These are phyloP conservation scores for Alentia gelatinosa DNA, from an alignment of 2,888 invertebrate genomes.

Conservation along the genomic window DNA sequence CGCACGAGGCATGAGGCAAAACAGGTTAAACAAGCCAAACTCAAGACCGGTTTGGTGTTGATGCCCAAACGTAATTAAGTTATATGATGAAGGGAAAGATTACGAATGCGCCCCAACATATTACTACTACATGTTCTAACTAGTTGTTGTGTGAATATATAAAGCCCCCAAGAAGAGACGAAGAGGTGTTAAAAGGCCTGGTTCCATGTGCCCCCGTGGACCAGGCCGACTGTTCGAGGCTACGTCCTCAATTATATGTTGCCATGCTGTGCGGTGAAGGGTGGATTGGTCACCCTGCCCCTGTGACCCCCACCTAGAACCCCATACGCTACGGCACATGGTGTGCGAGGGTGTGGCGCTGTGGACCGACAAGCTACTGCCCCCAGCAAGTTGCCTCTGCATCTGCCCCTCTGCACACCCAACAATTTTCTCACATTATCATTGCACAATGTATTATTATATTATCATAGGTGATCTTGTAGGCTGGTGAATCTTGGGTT, in stretches of 20 bases:
- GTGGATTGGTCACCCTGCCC: background rate
- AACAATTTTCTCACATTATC: conserved; percentile 36
- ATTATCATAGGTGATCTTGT: conserved; percentile 51
- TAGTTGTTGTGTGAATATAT: conserved; percentile 30
- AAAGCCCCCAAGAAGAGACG: conserved; percentile 16
- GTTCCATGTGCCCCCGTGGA: conserved; percentile 38
- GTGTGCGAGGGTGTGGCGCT: background rate
- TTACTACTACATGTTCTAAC: background rate
- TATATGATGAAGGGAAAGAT: background rate
- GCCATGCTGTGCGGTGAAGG: background rate
- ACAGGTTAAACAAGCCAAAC: background rate
- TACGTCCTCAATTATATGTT: background rate
- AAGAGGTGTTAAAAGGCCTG: background rate
- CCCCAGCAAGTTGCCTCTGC: background rate
- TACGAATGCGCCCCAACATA: conserved; percentile 35
- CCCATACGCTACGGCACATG: background rate
- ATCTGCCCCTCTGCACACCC: background rate
- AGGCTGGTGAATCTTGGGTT: conserved; percentile 46
- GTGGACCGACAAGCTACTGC: conserved; percentile 8
- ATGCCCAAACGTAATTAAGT: background rate
- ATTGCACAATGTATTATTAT: conserved; percentile 44
- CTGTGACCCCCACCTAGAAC: background rate
- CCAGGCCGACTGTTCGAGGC: background rate
- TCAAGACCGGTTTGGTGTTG: background rate
- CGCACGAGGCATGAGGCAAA: background rate